Evolutionary conservation across 2,113 vertebrate species (phyloP).

Genomic region (Dipodomys spectabilis): DNA sequence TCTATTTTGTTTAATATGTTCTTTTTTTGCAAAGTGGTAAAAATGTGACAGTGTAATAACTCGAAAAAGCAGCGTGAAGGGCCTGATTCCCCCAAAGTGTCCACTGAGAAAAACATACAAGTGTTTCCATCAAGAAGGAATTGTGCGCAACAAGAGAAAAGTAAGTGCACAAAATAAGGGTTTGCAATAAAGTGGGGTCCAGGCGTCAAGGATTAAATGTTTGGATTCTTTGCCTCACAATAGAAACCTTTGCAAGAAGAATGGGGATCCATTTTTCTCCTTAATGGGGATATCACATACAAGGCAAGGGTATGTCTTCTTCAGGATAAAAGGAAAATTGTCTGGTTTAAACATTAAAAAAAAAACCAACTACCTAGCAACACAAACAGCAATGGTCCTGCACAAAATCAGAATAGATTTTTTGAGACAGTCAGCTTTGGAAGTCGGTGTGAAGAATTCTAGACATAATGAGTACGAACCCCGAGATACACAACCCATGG

Average conservation of each 20-base stretch:
- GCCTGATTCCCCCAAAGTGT: slow-evolving; percentile 79
- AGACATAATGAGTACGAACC: not conserved
- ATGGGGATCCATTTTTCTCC: slow-evolving; percentile 68
- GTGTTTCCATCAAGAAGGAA: slow-evolving; percentile 80
- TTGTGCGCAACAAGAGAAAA: slow-evolving; percentile 73
- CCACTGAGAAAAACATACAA: slow-evolving; percentile 78
- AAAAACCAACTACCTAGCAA: not conserved
- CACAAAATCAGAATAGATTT: slow-evolving; percentile 43
- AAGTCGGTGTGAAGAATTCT: not conserved
- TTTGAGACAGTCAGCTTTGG: not conserved
- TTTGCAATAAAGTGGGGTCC: slow-evolving; percentile 77
- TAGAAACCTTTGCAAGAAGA: slow-evolving; percentile 71
- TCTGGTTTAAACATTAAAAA: slow-evolving; percentile 33
- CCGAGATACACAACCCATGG: not conserved
- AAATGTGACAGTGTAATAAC: slow-evolving; percentile 83
- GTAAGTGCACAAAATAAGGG: slow-evolving; percentile 76
- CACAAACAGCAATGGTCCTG: slow-evolving; percentile 1
- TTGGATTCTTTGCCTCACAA: slow-evolving; percentile 81
- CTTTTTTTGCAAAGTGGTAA: slow-evolving; percentile 81
- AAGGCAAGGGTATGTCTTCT: not conserved
- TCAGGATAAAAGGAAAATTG: slow-evolving; percentile 49
- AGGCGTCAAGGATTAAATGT: slow-evolving; percentile 80
- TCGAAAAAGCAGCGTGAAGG: slow-evolving; percentile 76
- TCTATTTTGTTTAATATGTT: slow-evolving; percentile 85
- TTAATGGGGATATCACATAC: slow-evolving; percentile 53